Percentiles rank a stretch among this genome's conserved stretches.
These are phyloP conservation scores for Drosophila lacteicornis DNA, from an alignment of 1,140 invertebrate species.

Conservation along the genomic window DNA sequence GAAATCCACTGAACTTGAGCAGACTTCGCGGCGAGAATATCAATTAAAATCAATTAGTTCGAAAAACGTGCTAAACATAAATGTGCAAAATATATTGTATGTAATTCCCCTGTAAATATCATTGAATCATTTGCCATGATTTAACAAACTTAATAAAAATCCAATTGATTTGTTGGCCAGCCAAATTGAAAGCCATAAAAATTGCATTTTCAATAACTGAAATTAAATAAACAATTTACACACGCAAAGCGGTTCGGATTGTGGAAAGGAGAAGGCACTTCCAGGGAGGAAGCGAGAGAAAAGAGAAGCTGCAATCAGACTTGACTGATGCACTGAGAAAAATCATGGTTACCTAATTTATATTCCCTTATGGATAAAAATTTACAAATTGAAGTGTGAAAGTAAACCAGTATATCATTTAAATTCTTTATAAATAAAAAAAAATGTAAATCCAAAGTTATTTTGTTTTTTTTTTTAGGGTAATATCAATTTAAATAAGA, in stretches of 20 bases:
- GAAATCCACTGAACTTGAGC: slow-evolving; percentile 35
- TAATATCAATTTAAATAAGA: too few species aligned
- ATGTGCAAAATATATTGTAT: slow-evolving; percentile 20
- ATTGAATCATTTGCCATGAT: slow-evolving; percentile 39
- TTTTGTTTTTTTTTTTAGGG: too few species aligned
- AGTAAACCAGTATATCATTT: too few species aligned
- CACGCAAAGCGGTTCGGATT: slow-evolving; percentile 46
- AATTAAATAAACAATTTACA: slow-evolving; percentile 53
- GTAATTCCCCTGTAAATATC: neutral
- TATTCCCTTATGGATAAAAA: too few species aligned
- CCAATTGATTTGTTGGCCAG: slow-evolving; percentile 28
- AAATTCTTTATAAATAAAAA: too few species aligned
- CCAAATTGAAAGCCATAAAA: slow-evolving; percentile 50
- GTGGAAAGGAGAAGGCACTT: neutral
- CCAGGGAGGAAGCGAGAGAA: neutral
- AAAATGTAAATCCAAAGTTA: too few species aligned
- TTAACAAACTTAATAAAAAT: slow-evolving; percentile 49
- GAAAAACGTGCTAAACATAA: slow-evolving; percentile 37
- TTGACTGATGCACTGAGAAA: slow-evolving; percentile 16
- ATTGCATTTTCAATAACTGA: slow-evolving; percentile 48
- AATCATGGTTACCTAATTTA: neutral
- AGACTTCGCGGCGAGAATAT: slow-evolving; percentile 38
- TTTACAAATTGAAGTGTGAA: too few species aligned
- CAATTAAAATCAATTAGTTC: slow-evolving; percentile 13
- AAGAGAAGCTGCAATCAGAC: slow-evolving; percentile 21